Percentiles rank a stretch among this genome's conserved stretches.
These are phyloP conservation scores for Halcyon malimbica DNA, from an alignment of 2,113 vertebrate genomes.

Conservation along the genomic window DNA sequence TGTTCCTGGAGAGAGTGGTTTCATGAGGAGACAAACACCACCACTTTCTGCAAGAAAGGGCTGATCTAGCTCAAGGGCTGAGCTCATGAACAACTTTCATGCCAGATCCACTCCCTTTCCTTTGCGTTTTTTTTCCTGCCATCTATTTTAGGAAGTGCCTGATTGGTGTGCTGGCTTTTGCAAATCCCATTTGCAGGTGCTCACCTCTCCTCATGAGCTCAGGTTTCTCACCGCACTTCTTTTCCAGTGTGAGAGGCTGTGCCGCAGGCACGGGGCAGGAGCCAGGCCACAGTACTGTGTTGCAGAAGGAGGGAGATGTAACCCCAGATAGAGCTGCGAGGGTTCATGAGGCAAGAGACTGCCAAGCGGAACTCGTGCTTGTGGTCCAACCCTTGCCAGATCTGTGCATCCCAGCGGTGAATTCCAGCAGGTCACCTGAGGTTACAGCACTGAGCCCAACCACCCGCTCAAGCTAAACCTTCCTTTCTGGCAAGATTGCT, in stretches of 20 bases:
- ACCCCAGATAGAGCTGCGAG: neutral
- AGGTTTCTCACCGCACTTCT: neutral
- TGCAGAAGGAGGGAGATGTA: neutral
- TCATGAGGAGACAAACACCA: neutral
- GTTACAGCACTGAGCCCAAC: neutral
- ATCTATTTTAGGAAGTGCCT: neutral
- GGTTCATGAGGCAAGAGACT: neutral
- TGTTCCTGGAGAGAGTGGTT: neutral
- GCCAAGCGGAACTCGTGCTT: fast-evolving
- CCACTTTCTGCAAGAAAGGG: neutral
- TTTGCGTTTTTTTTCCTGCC: neutral
- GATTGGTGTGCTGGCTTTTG: fast-evolving
- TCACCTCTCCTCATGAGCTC: neutral
- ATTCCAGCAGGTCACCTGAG: neutral
- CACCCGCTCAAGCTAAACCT: neutral
- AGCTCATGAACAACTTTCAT: neutral
- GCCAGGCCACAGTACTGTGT: neutral
- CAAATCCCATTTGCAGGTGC: neutral
- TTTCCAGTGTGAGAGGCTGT: neutral
- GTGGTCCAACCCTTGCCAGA: fast-evolving
- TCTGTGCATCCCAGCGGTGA: neutral
- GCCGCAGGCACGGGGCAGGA: neutral
- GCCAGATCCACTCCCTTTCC: neutral
- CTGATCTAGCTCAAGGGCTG: neutral
- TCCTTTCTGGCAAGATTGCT: neutral